A percentile compares a stretch with the other conserved stretches of the same genome.
Evolutionary conservation across 1,140 invertebrate genomes (phyloP).

Genomic region (Heliconius melpomene): DNA sequence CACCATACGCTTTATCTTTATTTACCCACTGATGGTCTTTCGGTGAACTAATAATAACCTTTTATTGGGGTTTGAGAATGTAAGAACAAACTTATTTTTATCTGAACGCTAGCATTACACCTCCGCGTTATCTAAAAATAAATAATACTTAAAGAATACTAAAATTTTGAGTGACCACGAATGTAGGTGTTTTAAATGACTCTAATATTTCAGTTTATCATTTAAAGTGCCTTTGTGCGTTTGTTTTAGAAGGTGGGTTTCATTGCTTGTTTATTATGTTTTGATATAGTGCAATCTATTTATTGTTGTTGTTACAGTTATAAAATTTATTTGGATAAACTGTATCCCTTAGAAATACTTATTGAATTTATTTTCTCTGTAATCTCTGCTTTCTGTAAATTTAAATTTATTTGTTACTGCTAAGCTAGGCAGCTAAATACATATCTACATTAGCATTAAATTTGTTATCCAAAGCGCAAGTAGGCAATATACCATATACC

Average conservation of each 20-base stretch:
- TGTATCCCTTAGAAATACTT: not conserved
- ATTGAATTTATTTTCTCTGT: no score
- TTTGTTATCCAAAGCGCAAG: no score
- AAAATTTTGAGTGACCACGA: slow-evolving; percentile 41
- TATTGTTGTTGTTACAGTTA: not conserved
- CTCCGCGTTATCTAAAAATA: slow-evolving; percentile 43
- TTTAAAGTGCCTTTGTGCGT: slow-evolving; percentile 28
- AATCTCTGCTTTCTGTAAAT: no score
- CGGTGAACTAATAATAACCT: slow-evolving; percentile 44
- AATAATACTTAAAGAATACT: slow-evolving; percentile 47
- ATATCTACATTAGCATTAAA: no score
- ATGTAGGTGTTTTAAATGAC: slow-evolving; percentile 41
- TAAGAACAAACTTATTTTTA: slow-evolving; percentile 42
- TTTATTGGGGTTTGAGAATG: slow-evolving; percentile 42
- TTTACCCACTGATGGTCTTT: slow-evolving; percentile 31
- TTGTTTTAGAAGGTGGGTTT: slow-evolving; percentile 15
- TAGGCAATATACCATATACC: not conserved
- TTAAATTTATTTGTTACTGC: no score
- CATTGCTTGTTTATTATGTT: slow-evolving; percentile 3
- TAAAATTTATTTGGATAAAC: not conserved
- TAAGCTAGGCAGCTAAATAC: no score
- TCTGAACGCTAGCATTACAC: slow-evolving; percentile 39
- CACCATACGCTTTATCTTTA: slow-evolving; percentile 32
- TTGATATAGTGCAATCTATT: slow-evolving; percentile 7
- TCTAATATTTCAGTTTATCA: slow-evolving; percentile 28